Conservation (phyloP, 2,113 vertebrate genomes). For the Dicerorhinus sumatrensis region DNA sequence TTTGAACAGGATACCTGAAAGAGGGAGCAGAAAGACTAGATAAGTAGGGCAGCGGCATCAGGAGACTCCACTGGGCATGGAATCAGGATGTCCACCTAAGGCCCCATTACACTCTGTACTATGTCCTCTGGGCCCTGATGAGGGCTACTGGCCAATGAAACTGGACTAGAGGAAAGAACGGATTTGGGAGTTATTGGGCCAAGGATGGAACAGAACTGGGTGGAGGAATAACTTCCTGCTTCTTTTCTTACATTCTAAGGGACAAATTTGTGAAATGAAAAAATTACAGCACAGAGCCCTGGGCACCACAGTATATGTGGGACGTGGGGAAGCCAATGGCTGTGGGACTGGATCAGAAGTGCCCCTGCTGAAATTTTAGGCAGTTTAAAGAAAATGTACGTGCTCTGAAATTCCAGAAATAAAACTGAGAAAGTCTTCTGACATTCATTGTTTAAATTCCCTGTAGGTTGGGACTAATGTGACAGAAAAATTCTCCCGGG, state of each 20-base stretch:
- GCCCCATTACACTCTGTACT: background rate
- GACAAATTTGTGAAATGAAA: background rate
- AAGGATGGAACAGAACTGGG: background rate
- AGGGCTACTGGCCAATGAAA: background rate
- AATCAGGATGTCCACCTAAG: background rate
- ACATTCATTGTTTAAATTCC: background rate
- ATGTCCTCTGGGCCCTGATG: too few species aligned
- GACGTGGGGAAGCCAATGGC: background rate
- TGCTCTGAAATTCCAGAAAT: background rate
- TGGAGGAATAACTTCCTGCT: background rate
- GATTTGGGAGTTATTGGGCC: background rate
- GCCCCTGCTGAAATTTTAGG: background rate
- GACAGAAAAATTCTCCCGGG: background rate
- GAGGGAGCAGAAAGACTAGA: background rate
- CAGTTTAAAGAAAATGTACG: background rate
- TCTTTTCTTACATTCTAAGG: background rate
- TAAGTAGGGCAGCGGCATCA: background rate
- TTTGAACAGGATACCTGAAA: conserved; percentile 42
- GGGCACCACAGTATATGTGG: background rate
- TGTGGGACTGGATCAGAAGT: background rate
- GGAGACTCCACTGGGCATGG: background rate
- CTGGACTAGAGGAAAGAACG: background rate
- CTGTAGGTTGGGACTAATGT: background rate
- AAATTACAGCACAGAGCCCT: background rate
- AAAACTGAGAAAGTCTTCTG: background rate